Evolutionary conservation across 2,888 invertebrate species (phyloP), one percentile per base, ranked within the genome.

Genomic region (Therioaphis trifolii): DNA sequence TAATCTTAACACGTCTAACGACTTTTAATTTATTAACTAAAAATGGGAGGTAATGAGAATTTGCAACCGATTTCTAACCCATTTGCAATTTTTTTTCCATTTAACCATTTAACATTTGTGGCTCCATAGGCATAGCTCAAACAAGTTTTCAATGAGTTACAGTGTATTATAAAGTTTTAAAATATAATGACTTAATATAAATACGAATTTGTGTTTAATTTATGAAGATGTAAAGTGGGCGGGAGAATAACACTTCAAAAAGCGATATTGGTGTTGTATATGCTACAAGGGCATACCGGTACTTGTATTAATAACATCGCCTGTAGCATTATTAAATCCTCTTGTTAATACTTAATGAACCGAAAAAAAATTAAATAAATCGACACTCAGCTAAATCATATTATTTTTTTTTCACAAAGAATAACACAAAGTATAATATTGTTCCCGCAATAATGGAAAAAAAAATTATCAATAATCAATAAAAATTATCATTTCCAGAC

Each of bases 21-120:
- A 69, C 29, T 24, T 71, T 49, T 27, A 71, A 71, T 71, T 71
- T 71, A 71, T 71, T 71, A n/a, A 43, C 27, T 43, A n/a, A 27
- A 49, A 49, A 71, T n/a, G 27, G 71, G 49, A 27, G 49, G 49
- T 72, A 29, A 29, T n/a, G n/a, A 35, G n/a, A 72, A 72, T 52
- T 52, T 4, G 29, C 72, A 52, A 68, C 40, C 40, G 14, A 46
- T 69, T 1, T 14, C 21, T 14, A n/a, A 29, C 52, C 72, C 35
- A 35, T 35, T 49, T 72, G 71, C 71, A n/a, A 49, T 49, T 72
- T 11, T 29, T 63, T 46, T 71, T 14, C 21, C 12, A 11, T 40
- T 40, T 1, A 11, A 14, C 40, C 18, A 40, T 40, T 15, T 63
- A 66, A 24, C 49, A 21, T 4, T 1, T n/a, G 7, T 9, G 24